Conservation (phyloP, 2,113 vertebrate genomes). For the Mormoops blainvillei region DNA sequence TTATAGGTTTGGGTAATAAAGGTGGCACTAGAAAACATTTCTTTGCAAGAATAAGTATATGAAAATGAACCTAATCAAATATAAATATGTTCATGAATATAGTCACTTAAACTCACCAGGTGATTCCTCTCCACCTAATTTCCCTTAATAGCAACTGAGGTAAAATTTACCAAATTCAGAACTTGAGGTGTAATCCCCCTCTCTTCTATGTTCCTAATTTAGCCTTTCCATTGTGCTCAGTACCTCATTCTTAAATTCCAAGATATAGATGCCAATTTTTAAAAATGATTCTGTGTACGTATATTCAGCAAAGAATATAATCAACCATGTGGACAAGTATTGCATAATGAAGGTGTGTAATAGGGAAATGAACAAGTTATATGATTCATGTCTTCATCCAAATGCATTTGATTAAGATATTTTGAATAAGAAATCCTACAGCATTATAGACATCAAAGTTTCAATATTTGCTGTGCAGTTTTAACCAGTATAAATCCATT, state of each 20-base stretch:
- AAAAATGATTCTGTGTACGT: background rate
- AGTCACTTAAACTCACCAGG: background rate
- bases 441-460: background rate
- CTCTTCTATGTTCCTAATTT: background rate
- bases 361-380: background rate
- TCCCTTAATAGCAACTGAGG: background rate
- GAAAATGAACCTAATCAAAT: background rate
- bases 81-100: background rate
- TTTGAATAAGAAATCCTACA: background rate
- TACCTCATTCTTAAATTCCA: background rate
- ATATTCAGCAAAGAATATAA: background rate
- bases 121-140: background rate
- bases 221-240: background rate
- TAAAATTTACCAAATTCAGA: background rate
- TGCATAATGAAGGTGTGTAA: background rate
- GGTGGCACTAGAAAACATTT: background rate
- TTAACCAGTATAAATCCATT: background rate
- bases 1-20: slow-evolving; percentile 11
- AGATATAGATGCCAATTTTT: background rate
- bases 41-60: background rate
- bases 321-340: background rate
- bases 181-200: background rate
- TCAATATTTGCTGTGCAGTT: background rate
- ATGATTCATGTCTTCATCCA: background rate
- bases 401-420: background rate